Evolutionary conservation across 2,797 vertebrate genomes (phyloP), one percentile per base, ranked within the genome.

Genomic region (Syngnathus acus): DNA sequence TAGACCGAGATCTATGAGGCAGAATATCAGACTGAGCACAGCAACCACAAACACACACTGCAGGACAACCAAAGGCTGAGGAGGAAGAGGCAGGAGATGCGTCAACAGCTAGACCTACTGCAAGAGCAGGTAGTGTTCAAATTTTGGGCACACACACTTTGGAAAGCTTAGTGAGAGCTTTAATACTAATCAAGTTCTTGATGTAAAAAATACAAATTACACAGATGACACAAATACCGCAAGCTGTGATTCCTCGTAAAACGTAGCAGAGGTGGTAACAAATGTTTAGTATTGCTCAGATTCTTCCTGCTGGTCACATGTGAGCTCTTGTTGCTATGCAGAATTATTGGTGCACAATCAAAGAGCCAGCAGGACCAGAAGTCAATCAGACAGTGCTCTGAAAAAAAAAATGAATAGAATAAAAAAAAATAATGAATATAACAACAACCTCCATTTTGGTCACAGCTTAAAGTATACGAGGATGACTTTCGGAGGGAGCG

Each of bases 1-100:
- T 83, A 93, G 91, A 93, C 88, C 11, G 82, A 91, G 77, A 89
- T 92, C 74, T 92, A 92, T 70, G 90, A 92, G 65, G 89, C 87
- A 5, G 91, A 92, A 67, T 92, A 88, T 82, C 87, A 90, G 74
- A 90, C 79, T 0, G 91, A 92, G 75, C 91, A 92, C 38, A 90
- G 87, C 37, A 87, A 91, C 67, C 89, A 90, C 64, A 88, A 93
- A 71, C 82, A 89, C 54, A 93, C 90, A 2, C 80, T 84, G 74
- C 88, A 88, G 66, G 91, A 94, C 75, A 94, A 92, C 74, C 86
- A 83, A 21, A 90, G 83, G 68, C 80, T 93, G 66, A 86, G 84
- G 73, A 89, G 73, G 77, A 91, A 89, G 68, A 87, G 89, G 70
- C 89, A 86, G 64, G 91, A 93, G 55, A 92, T 89, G 89, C 81